Conservation (phyloP, 1,140 invertebrate genomes). For the Drosophila rhopaloa region DNA sequence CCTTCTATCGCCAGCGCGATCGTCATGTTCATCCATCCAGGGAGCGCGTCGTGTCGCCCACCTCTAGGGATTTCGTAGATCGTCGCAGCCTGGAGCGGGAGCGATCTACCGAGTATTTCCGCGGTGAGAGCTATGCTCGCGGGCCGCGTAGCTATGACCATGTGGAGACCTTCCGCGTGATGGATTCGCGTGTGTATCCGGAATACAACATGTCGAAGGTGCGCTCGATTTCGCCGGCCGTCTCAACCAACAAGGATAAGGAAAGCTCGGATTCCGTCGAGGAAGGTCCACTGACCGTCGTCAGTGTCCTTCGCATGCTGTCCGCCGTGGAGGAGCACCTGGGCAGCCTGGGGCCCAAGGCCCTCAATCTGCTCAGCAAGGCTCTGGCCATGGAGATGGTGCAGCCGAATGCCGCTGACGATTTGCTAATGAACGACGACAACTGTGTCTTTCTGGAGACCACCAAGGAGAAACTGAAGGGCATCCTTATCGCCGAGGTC, state of each 20-base stretch:
- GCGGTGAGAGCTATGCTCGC: constrained; percentile 28
- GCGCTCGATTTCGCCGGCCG: constrained; percentile 41
- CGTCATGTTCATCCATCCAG: not conserved
- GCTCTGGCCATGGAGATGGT: constrained; percentile 90
- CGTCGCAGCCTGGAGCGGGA: constrained; percentile 31
- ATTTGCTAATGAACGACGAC: constrained; percentile 89
- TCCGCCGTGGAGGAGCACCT: constrained; percentile 92
- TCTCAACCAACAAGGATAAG: constrained; percentile 28
- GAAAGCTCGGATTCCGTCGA: constrained; percentile 34
- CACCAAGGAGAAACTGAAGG: constrained; percentile 93
- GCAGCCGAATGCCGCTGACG: constrained; percentile 89
- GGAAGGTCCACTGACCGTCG: constrained; percentile 86
- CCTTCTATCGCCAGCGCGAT: constrained; percentile 24
- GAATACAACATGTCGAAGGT: constrained; percentile 52
- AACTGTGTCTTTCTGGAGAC: constrained; percentile 92
- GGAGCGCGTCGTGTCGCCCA: constrained; percentile 2
- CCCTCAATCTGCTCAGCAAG: constrained; percentile 89
- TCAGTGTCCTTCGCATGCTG: constrained; percentile 89
- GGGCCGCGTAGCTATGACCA: constrained; percentile 36
- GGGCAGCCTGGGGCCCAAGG: constrained; percentile 91
- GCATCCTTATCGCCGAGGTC: constrained; percentile 91
- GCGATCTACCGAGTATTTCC: constrained; percentile 31
- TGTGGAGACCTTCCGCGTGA: constrained; percentile 55
- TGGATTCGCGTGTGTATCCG: constrained; percentile 63
- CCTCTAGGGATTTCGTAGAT: constrained; percentile 4